These are phyloP conservation scores for Papilio aristodemus DNA, from an alignment of 1,140 invertebrate species.

Conservation along the genomic window DNA sequence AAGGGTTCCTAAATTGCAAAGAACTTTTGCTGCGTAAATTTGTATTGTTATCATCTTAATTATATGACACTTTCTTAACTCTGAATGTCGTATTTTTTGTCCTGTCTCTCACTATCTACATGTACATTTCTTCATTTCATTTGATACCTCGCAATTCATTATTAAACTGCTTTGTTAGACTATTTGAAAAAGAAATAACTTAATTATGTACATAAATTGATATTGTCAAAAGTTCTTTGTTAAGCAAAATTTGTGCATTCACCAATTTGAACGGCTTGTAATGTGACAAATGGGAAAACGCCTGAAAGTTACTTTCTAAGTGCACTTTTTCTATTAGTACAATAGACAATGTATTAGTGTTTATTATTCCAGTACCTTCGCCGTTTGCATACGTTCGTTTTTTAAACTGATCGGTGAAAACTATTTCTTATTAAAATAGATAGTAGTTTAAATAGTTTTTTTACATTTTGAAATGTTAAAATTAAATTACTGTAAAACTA, in stretches of 20 bases:
- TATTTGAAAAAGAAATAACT: neutral
- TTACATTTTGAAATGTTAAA: too few species aligned
- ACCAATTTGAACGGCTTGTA: neutral
- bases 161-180: neutral
- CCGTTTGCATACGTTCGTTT: conserved; percentile 3
- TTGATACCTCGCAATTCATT: neutral
- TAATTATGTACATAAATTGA: neutral
- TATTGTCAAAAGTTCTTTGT: neutral
- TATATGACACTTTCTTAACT: too few species aligned
- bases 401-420: neutral
- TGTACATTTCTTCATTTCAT: too few species aligned
- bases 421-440: neutral
- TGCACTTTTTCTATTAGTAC: conserved; percentile 17
- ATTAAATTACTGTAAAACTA: too few species aligned
- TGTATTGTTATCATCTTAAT: too few species aligned
- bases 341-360: conserved; percentile 5
- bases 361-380: conserved; percentile 1
- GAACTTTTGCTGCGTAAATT: too few species aligned
- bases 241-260: neutral
- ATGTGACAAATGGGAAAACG: conserved; percentile 14
- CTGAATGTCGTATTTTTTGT: too few species aligned
- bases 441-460: too few species aligned
- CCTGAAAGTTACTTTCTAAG: conserved; percentile 9
- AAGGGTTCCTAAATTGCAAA: neutral
- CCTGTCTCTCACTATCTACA: too few species aligned